phyloP scores from a whole-genome alignment of 2,113 vertebrate genomes.

The Paraplagusia blochii region DNA sequence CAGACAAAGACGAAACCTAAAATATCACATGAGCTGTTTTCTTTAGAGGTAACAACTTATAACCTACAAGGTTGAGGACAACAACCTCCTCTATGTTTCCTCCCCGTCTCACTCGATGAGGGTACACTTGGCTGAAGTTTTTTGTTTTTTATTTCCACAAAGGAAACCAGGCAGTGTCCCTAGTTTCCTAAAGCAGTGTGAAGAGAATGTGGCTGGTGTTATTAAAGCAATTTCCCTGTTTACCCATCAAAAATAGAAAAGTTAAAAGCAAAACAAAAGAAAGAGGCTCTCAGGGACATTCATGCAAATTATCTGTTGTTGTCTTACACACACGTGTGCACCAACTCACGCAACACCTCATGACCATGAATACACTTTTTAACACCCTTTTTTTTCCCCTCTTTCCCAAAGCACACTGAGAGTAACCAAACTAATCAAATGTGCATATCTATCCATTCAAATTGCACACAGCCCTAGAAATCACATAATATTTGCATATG shows the following conservation, averaged over 20 bases:
- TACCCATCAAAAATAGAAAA: constrained; percentile 60
- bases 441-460: constrained; percentile 56
- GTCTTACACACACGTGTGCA: constrained; percentile 52
- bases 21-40: too few species aligned
- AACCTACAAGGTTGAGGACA: too few species aligned
- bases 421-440: constrained; percentile 54
- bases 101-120: too few species aligned
- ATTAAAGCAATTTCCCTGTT: constrained; percentile 62
- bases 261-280: constrained; percentile 55
- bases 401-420: constrained; percentile 9
- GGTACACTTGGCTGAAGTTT: too few species aligned
- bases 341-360: constrained; percentile 51
- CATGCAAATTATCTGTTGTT: constrained; percentile 66
- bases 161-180: background rate
- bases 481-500: constrained; percentile 49
- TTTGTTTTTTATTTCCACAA: too few species aligned
- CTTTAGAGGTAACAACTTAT: too few species aligned
- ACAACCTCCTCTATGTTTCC: background rate
- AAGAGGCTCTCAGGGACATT: constrained; percentile 51
- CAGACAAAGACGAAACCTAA: too few species aligned
- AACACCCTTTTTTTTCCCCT: constrained; percentile 26
- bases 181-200: constrained; percentile 12
- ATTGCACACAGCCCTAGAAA: constrained; percentile 41
- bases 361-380: constrained; percentile 61
- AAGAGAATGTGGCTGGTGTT: constrained; percentile 27